Conservation (phyloP, 2,797 vertebrate genomes). For the Cirrhinus molitorella region DNA sequence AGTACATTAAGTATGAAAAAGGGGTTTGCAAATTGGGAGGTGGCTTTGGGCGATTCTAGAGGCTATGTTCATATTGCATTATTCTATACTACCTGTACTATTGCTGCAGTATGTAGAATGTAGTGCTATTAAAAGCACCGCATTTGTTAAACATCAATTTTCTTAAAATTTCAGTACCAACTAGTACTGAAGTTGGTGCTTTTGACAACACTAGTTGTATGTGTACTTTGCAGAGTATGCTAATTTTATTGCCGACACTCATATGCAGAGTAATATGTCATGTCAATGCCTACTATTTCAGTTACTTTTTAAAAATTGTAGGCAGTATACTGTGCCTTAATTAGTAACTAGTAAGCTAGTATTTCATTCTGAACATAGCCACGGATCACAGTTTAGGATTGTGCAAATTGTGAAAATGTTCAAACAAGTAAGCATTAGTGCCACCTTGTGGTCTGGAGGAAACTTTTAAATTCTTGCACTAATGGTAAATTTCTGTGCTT, state of each 20-base stretch:
- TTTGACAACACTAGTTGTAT: not conserved
- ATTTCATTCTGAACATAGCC: not conserved
- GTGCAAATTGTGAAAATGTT: not conserved
- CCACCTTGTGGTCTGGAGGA: constrained; percentile 48
- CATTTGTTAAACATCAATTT: too few relatives aligned
- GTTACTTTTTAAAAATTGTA: not conserved
- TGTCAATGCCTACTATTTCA: not conserved
- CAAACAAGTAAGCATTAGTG: constrained; percentile 53
- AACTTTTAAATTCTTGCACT: constrained; percentile 19
- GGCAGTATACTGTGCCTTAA: not conserved
- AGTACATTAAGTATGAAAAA: not conserved
- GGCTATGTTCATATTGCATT: not conserved
- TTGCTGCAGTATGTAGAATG: not conserved
- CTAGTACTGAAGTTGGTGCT: too few relatives aligned
- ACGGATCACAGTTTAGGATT: not conserved
- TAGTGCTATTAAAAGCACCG: not conserved
- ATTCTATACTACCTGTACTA: not conserved
- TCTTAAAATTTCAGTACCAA: too few relatives aligned
- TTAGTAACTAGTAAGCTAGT: not conserved
- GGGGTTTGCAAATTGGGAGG: not conserved
- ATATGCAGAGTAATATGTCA: not conserved
- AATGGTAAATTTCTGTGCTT: not conserved
- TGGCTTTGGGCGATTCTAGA: not conserved
- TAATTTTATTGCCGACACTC: not conserved
- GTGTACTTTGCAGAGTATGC: not conserved